phyloP scores from a whole-genome alignment of 2,888 invertebrate species.

The Trachelus troglodyta region DNA sequence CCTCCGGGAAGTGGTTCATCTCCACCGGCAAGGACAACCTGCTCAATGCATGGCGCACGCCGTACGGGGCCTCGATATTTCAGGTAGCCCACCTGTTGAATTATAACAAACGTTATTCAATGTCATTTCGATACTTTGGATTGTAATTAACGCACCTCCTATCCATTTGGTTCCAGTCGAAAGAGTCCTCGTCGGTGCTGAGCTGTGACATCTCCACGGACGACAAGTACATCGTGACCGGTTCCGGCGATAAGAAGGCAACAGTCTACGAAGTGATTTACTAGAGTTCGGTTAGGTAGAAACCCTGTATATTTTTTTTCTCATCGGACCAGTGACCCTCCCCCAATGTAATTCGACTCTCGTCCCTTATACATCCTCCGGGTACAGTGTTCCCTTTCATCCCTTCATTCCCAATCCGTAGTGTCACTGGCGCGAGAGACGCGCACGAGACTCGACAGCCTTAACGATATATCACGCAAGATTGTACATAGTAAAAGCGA shows the following conservation, averaged over 20 bases:
- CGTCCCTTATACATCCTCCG: background rate
- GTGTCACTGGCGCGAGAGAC: slow-evolving; percentile 11
- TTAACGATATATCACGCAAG: slow-evolving; percentile 37
- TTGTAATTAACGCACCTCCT: background rate
- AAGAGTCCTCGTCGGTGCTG: slow-evolving; percentile 97
- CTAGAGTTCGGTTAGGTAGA: slow-evolving; percentile 59
- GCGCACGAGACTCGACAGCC: slow-evolving; percentile 38
- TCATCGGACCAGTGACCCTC: background rate
- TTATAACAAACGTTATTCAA: background rate
- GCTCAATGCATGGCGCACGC: slow-evolving; percentile 97
- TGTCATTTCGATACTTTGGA: too few species aligned
- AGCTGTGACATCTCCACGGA: slow-evolving; percentile 98
- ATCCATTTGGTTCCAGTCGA: slow-evolving; percentile 74
- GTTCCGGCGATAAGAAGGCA: slow-evolving; percentile 98
- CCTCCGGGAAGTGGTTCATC: slow-evolving; percentile 98
- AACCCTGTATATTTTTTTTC: slow-evolving; percentile 16
- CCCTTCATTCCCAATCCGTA: slow-evolving; percentile 17
- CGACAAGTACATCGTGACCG: slow-evolving; percentile 98
- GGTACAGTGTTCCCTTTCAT: slow-evolving; percentile 13
- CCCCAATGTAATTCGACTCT: background rate
- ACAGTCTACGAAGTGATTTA: slow-evolving; percentile 97
- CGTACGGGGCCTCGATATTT: slow-evolving; percentile 98
- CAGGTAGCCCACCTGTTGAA: slow-evolving; percentile 74
- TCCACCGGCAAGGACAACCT: slow-evolving; percentile 99
- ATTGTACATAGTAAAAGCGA: background rate